Evolutionary conservation across 2,888 invertebrate genomes (phyloP), one percentile per base, ranked within the genome.

Genomic region (Xylophagus ater): DNA sequence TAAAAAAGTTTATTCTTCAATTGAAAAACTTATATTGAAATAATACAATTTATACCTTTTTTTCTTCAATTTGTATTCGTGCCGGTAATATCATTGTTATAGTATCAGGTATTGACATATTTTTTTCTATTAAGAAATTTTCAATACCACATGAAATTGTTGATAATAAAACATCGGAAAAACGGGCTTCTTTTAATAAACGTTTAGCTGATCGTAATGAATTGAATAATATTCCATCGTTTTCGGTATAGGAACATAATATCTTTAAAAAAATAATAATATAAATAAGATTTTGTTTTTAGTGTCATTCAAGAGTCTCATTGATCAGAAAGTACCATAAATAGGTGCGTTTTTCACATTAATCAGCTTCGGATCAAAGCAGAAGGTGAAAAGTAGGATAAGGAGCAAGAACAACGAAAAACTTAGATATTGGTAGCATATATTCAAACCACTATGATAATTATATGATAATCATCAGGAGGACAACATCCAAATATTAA

Each of bases 91-190:
- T 53, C 4, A 56, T 55, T 13, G 57, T 60, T 24, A 64, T 39
- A 5, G 24, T 46, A n/a, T 39, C 28, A n/a, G 45, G 43, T 4
- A 44, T 33, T 8, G 24, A 20, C n/a, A 20, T 5, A 13, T 41
- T 24, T 33, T 67, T 67, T 60, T 64, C 53, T 26, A 48, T 32
- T 47, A 66, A 68, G 53, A 61, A 68, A 36, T 61, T 62, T 44
- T 65, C 58, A 39, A 72, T 53, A 40, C 68, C 68, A 21, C 58
- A 58, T 2, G 71, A 69, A n/a, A 73, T 47, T 14, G 69, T 67
- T 15, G 68, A 59, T 3, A 67, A 54, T 32, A 72, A 46, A 33
- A 72, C 56, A 45, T 71, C 71, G 0, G 65, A 61, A 48, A 72
- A 71, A 40, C 58, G 63, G 2, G 60, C 53, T 6, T 59, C 57